Percentiles rank a stretch among this genome's conserved stretches.
Conservation (phyloP, 2,888 invertebrate genomes). For the Artemia sinica region DNA sequence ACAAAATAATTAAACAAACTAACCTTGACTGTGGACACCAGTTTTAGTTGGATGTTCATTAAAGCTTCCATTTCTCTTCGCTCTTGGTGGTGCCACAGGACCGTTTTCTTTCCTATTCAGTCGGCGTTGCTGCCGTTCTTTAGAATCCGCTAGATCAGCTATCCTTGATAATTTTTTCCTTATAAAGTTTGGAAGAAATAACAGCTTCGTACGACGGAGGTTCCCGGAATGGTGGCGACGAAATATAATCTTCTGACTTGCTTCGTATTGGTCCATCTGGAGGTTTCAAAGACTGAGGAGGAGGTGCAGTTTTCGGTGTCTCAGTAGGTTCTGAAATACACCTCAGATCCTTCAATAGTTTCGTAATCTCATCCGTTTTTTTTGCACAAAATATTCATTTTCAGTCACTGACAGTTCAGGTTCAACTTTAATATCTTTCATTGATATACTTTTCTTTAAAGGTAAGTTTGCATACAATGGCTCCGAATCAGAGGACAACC, state of each 20-base stretch:
- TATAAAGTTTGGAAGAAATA: background rate
- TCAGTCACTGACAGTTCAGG: background rate
- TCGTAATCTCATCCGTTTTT: conserved; percentile 2
- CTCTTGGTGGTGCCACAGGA: background rate
- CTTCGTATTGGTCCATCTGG: background rate
- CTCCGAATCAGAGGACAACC: conserved; percentile 5
- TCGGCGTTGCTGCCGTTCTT: conserved; percentile 5
- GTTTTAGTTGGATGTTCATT: background rate
- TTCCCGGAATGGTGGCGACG: conserved; percentile 5
- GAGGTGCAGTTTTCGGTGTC: background rate
- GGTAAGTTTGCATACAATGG: conserved; percentile 7
- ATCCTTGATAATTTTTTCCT: conserved; percentile 7
- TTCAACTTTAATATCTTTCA: conserved; percentile 4
- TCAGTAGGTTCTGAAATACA: background rate
- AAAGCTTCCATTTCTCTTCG: conserved; percentile 6
- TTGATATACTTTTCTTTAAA: background rate
- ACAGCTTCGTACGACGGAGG: conserved; percentile 6
- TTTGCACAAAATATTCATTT: conserved; percentile 3
- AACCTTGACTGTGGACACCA: too few species aligned
- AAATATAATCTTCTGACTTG: conserved; percentile 1
- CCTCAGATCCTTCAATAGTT: background rate
- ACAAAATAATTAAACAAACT: too few species aligned
- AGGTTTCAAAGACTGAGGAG: background rate
- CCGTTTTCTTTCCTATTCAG: background rate
- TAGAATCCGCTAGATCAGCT: background rate